Base-by-base conservation (phyloP, 2,113 vertebrate species). In the Tinamus guttatus region DNA sequence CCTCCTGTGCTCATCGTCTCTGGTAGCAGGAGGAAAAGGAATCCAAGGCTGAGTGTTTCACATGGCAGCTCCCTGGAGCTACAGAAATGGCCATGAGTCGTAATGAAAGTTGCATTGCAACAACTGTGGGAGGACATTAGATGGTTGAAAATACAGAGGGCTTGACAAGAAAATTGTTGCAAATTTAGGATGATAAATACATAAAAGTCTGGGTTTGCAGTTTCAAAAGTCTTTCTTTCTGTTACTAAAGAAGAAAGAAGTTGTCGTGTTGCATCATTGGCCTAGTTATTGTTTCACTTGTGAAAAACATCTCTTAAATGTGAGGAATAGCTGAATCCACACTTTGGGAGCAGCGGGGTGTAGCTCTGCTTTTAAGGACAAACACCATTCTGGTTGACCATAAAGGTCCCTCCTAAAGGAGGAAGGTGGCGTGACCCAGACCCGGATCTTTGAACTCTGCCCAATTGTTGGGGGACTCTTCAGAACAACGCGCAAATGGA, bases 241-340 rank as follows among this genome's bases (percentile, higher is more conserved):
- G 10, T 67, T 67, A 20, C 47, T 77, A 28, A 64, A 47, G 83
- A n/a, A 68, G 34, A 68, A 27, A 78, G 68, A 67, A 85, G 60
- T 85, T 77, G 32, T 32, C 6, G 68, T 38, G 40, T 73, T 95
- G 91, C 76, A 63, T 78, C 86, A 41, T 45, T 84, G 86, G 34
- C 70, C 77, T 40, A 8, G 94, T 81, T 87, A 81, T 81, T 90
- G 45, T 87, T 95, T 87, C 70, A 94, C 75, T 69, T 8, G 32
- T 74, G 79, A 71, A 90, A 95, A 91, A 62, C 80, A 79, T 85
- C 40, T 22, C 27, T 62, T 8, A 5, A 70, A 68, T 40, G 24
- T 0, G 8, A 83, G 65, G 63, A 96, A 64, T 34, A 52, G 89
- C 89, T 60, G 78, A 88, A 85, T 73, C 59, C 24, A 36, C 73